Evolutionary conservation across 2,113 vertebrate species (phyloP), one percentile per base, ranked within the genome.

Genomic region (Tragelaphus buxtoni): DNA sequence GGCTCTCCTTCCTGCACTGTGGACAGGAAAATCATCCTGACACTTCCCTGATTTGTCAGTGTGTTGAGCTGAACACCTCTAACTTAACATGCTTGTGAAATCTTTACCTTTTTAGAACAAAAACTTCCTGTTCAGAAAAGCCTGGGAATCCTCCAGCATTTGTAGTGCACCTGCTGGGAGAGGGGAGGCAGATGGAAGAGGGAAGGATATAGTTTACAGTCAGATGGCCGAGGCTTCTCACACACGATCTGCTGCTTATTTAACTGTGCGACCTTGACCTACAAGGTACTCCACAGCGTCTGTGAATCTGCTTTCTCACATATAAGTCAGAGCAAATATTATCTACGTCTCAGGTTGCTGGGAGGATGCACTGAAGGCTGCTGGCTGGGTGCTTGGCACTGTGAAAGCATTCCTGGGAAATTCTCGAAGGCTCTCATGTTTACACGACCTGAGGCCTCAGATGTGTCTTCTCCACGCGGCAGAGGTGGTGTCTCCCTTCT

Each of bases 81-180:
- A 0, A 0, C 32, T 11, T 26, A 74, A 26, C 35, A 10, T 2
- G 1, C 0, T 32, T 60, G 2, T 1, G 47, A 30, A 90, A 20
- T 2, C 42, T 14, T 53, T 13, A 3, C 69, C 60, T 84, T 17
- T 7, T 42, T 6, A 49, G 88, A 55, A 55, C 63, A 47, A 2
- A 79, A 24, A 4, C 49, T 35, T 95, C n/a, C 77, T 26, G 2
- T 18, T 60, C 14, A 2, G 22, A 47, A 20, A 4, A 8, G 56
- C 45, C 42, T n/a, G 80, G 83, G 56, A 72, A 30, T 30, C 69
- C 51, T 30, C 47, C 26, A 26, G 53, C 26, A 0, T 61, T 49
- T 69, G 45, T 45, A 4, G 11, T 0, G 7, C 1, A 0, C 39
- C 63, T 8, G 16, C 74, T n/a, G 17, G 84, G 69, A 79, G n/a